Conservation (phyloP, 2,888 invertebrate species). For the Amphipoea lucens region DNA sequence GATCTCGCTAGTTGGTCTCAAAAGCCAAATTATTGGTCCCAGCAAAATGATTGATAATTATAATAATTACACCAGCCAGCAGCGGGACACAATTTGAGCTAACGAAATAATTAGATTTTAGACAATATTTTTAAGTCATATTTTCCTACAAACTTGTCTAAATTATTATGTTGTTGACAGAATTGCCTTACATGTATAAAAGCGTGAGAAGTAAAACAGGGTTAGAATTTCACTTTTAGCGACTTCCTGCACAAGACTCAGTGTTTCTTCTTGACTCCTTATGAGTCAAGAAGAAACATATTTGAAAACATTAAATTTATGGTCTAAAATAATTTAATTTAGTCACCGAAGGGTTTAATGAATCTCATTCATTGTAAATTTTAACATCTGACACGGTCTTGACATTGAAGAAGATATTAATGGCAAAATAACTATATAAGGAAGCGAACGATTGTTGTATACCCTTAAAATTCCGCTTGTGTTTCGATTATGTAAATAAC, state of each 20-base stretch:
- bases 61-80: not conserved
- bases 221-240: not conserved
- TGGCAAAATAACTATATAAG: slow-evolving; percentile 32
- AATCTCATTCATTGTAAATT: not conserved
- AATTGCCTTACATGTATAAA: not conserved
- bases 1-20: not conserved
- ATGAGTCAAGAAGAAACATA: too few relatives aligned
- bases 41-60: not conserved
- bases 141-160: not conserved
- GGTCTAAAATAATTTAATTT: not conserved
- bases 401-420: slow-evolving; percentile 51
- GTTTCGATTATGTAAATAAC: slow-evolving; percentile 74
- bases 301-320: not conserved
- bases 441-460: slow-evolving; percentile 45
- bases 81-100: too few relatives aligned
- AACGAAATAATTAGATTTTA: too few relatives aligned
- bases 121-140: not conserved
- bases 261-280: not conserved
- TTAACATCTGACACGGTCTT: slow-evolving; percentile 9
- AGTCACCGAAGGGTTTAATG: not conserved
- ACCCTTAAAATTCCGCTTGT: slow-evolving; percentile 66
- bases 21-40: not conserved
- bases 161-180: not conserved
- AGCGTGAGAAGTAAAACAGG: not conserved
- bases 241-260: not conserved